Conservation (phyloP, 2,113 vertebrate species). For the Lophochroa leadbeateri region DNA sequence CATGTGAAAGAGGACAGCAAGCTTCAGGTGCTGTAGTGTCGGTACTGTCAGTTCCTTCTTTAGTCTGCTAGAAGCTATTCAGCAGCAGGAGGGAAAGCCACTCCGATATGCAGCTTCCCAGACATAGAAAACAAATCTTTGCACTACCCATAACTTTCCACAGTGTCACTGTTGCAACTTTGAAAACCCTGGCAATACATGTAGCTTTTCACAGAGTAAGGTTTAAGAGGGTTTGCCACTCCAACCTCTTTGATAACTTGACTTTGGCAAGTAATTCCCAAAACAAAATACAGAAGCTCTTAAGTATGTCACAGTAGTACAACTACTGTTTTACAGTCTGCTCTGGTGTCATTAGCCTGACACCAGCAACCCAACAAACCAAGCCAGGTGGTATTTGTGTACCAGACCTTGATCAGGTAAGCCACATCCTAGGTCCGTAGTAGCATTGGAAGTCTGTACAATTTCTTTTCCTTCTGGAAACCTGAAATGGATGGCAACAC, state of each 20-base stretch:
- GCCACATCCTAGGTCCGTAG: background rate
- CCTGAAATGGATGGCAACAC: background rate
- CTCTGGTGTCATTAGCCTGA: background rate
- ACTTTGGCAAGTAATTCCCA: background rate
- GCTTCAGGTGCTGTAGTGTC: background rate
- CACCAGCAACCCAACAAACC: background rate
- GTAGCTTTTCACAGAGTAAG: background rate
- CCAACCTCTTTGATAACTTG: background rate
- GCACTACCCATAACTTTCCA: fast-evolving
- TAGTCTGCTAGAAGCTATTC: background rate
- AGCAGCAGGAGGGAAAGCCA: background rate
- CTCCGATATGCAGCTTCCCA: background rate
- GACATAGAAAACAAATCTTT: background rate
- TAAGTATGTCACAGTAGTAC: background rate
- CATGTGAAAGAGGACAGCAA: fast-evolving
- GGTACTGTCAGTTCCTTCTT: fast-evolving
- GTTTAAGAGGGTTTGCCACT: background rate
- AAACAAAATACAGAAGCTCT: background rate
- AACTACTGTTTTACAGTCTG: background rate
- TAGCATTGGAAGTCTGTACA: background rate
- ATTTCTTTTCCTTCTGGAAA: background rate
- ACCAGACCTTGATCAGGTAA: background rate
- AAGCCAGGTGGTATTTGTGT: background rate
- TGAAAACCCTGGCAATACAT: background rate
- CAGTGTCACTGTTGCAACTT: fast-evolving